Evolutionary conservation across 2,113 vertebrate species (phyloP).

Genomic region (Dasyprocta punctata): DNA sequence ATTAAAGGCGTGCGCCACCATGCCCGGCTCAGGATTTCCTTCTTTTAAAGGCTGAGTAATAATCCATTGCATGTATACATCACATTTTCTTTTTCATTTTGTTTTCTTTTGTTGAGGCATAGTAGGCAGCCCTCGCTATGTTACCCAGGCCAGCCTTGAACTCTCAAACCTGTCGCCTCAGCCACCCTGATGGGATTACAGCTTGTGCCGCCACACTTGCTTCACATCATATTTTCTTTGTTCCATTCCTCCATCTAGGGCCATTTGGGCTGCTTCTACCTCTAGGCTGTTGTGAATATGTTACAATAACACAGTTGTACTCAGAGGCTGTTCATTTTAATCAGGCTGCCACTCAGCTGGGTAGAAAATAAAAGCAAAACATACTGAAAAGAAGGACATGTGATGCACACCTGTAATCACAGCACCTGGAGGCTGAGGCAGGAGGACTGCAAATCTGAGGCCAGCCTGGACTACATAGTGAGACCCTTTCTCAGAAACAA

Average conservation of each 20-base stretch:
- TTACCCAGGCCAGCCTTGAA: background rate
- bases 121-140: background rate
- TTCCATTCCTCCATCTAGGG: background rate
- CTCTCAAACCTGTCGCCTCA: background rate
- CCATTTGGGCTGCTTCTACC: background rate
- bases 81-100: background rate
- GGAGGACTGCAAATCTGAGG: background rate
- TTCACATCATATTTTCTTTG: background rate
- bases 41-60: background rate
- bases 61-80: background rate
- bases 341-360: background rate
- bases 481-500: background rate
- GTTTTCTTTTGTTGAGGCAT: background rate
- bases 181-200: background rate
- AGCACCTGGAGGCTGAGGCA: background rate
- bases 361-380: background rate
- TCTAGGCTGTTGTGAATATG: background rate
- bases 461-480: background rate
- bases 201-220: background rate
- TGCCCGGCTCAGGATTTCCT: background rate
- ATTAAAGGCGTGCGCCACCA: no score
- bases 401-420: background rate
- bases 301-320: background rate
- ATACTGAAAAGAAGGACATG: background rate
- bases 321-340: background rate